These are phyloP conservation scores for Stenodera caucasica DNA, from an alignment of 2,888 invertebrate genomes.

Conservation along the genomic window DNA sequence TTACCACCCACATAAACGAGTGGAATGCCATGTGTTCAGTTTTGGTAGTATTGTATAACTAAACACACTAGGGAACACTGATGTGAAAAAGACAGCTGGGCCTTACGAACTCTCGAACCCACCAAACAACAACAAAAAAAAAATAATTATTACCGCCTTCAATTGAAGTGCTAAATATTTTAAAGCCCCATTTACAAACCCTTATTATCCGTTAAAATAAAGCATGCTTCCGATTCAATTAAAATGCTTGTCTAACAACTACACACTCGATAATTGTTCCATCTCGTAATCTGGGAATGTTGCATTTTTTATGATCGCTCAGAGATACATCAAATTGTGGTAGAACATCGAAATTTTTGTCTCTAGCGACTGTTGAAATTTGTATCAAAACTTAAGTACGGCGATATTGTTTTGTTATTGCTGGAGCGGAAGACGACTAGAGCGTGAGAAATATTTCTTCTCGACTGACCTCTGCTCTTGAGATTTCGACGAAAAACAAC, in stretches of 20 bases:
- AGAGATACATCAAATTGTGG: no score
- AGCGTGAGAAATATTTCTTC: slow-evolving; percentile 27
- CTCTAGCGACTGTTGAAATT: background rate
- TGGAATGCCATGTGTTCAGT: slow-evolving; percentile 41
- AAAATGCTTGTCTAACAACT: background rate
- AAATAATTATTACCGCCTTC: slow-evolving; percentile 41
- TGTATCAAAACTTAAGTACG: no score
- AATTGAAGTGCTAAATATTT: background rate
- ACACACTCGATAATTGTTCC: background rate
- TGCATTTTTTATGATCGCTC: background rate
- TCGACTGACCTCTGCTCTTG: slow-evolving; percentile 19
- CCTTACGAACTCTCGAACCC: slow-evolving; percentile 40
- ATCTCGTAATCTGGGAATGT: no score
- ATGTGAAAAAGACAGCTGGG: slow-evolving; percentile 56
- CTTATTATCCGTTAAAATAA: background rate
- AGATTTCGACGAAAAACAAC: slow-evolving; percentile 26
- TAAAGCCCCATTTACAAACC: background rate
- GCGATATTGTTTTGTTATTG: slow-evolving; percentile 15
- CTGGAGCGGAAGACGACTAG: slow-evolving; percentile 10
- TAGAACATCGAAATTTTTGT: no score
- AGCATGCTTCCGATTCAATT: background rate
- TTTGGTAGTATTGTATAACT: slow-evolving; percentile 18
- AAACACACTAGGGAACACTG: slow-evolving; percentile 40
- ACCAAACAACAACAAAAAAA: slow-evolving; percentile 34
- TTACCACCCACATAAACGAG: slow-evolving; percentile 34